Evolutionary conservation across 2,888 invertebrate species (phyloP), one percentile per base, ranked within the genome.

Genomic region (Hirtodrosophila alboralis): DNA sequence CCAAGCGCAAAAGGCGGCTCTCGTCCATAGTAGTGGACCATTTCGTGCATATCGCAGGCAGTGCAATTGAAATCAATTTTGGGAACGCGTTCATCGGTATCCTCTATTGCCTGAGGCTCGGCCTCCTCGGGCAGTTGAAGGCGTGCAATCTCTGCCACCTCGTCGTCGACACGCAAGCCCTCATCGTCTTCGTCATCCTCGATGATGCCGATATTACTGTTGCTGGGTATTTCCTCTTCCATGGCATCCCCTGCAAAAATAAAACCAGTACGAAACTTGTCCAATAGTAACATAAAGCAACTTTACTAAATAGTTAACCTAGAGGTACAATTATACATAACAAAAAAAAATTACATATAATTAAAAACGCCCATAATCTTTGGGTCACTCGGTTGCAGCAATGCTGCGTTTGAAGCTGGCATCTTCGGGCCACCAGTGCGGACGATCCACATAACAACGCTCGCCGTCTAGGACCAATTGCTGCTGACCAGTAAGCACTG

Each of bases 351-450:
- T n/a, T n/a, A n/a, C n/a, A n/a, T n/a, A n/a, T n/a, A n/a, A n/a
- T n/a, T n/a, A n/a, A n/a, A n/a, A n/a, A n/a, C n/a, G n/a, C n/a
- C n/a, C n/a, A n/a, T n/a, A n/a, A n/a, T n/a, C n/a, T n/a, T n/a
- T n/a, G n/a, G n/a, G 8, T 68, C 47, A 84, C n/a, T 86, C 75
- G 89, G 90, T 74, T 1, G 47, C 40, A 1, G 61, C 70, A 1
- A 61, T 14, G 2, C 58, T 43, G 10, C 66, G 67, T 18, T 76
- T 81, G 4, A 23, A 49, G 2, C 63, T 38, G 6, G 75, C 1
- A n/a, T 88, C 86, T n/a, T 58, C 88, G 0, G 97, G 96, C 97
- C 97, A 97, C 97, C 97, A 97, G 10, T 87, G 75, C 0, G 97
- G 97, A 85, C 93, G 95, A 3, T 91, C 84, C 10, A 94, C 92